phyloP scores from a whole-genome alignment of 2,113 vertebrate species.

The Coturnix japonica region DNA sequence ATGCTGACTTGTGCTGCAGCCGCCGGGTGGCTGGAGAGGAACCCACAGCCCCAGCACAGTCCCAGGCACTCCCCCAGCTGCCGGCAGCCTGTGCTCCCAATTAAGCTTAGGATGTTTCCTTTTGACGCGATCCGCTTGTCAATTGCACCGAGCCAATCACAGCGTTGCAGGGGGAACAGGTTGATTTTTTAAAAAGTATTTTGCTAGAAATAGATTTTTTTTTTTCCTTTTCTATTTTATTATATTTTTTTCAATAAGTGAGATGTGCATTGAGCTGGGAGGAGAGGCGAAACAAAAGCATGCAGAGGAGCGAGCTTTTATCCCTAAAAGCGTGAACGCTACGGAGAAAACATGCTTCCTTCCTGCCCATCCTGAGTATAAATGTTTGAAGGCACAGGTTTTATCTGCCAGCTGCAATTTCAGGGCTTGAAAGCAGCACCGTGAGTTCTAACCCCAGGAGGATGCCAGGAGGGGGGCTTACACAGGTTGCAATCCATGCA shows the following conservation, averaged over 20 bases:
- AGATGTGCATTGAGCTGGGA: constrained; percentile 2
- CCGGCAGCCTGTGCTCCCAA: constrained; percentile 90
- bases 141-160: constrained; percentile 81
- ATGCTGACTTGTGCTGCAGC: constrained; percentile 87
- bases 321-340: neutral
- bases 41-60: constrained; percentile 84
- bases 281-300: constrained; percentile 14
- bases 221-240: constrained; percentile 32
- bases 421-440: neutral
- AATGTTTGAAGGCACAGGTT: neutral
- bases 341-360: neutral
- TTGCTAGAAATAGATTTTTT: constrained; percentile 30
- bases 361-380: neutral
- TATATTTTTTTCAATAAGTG: neutral
- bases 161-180: constrained; percentile 71
- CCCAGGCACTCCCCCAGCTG: constrained; percentile 90
- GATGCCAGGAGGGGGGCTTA: neutral
- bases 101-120: constrained; percentile 90
- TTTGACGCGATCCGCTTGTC: constrained; percentile 88
- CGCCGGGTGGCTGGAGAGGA: constrained; percentile 82
- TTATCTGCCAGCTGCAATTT: neutral
- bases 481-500: neutral
- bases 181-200: constrained; percentile 70
- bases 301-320: constrained; percentile 28
- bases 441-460: neutral